Evolutionary conservation across 2,888 invertebrate genomes (phyloP), one percentile per base, ranked within the genome.

Genomic region (Achlya flavicornis): DNA sequence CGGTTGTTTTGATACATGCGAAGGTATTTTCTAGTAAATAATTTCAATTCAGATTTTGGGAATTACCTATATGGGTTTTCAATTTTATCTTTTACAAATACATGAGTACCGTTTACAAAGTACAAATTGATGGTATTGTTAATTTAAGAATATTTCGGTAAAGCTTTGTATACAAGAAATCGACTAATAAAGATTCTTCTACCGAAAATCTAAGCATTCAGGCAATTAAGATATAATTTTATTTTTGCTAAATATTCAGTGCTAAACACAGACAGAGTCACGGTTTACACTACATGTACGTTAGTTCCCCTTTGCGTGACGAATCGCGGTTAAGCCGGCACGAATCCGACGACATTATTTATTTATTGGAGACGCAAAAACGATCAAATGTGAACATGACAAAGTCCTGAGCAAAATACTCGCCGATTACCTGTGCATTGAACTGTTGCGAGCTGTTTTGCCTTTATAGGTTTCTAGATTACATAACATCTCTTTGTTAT

Each of bases 321-420:
- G 57, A n/a, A 57, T 11, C 26, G 41, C 69, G 57, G 72, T 79
- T 71, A 68, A 61, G 46, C 65, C 26, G 58, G 61, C 74, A 78
- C 74, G 76, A 73, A 71, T 48, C 53, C 57, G 53, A 61, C 62
- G 64, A 68, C 72, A 71, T 77, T 75, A 73, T 70, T 77, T 82
- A 82, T 78, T 80, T 80, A 81, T 79, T 76, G 77, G 77, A 64
- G 69, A 74, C 67, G 66, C 63, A 68, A 66, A 69, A 67, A 70
- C 70, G 70, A 72, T 70, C 68, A 63, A 69, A 68, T 61, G 68
- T 66, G 63, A 69, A 69, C 43, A 59, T n/a, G 62, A 33, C 48
- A 60, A 33, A 35, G 10, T 48, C 26, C 61, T 35, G 35, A 41
- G 35, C 19, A 41, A 41, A 35, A 57, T 62, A 62, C 14, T 32